A percentile compares a stretch with the other conserved stretches of the same genome.
Conservation (phyloP, 1,140 invertebrate genomes). For the Potamilus streckersoni region DNA sequence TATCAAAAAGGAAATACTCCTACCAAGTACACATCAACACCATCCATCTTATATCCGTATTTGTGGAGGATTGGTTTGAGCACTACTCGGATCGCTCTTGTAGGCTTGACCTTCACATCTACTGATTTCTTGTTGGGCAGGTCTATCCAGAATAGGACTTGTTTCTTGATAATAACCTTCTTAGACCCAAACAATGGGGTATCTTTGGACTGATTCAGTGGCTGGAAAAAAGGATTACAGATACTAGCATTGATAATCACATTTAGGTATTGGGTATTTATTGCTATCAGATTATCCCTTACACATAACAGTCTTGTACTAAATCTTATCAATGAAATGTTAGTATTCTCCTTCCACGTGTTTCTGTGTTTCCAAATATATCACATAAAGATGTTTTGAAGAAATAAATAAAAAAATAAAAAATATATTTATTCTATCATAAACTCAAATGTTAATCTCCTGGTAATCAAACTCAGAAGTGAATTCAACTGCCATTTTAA, state of each 20-base stretch:
- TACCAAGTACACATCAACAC: constrained; percentile 71
- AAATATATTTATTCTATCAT: no score
- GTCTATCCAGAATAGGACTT: constrained; percentile 86
- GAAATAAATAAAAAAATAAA: no score
- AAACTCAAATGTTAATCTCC: no score
- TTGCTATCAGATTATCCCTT: no score
- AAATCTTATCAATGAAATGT: no score
- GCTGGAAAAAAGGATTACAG: constrained; percentile 65
- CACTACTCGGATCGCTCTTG: constrained; percentile 84
- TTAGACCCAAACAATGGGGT: constrained; percentile 79
- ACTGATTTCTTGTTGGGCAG: constrained; percentile 86
- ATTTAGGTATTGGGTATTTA: no score
- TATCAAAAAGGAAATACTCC: constrained; percentile 18
- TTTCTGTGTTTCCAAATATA: no score
- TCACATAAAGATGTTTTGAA: no score
- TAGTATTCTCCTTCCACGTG: no score
- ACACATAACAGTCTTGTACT: no score
- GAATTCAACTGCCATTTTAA: no score
- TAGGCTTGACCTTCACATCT: constrained; percentile 87
- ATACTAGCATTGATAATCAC: neutral
- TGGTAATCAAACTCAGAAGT: no score
- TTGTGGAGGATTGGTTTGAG: constrained; percentile 87
- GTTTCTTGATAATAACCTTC: constrained; percentile 86
- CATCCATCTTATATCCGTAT: constrained; percentile 81
- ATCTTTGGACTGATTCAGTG: constrained; percentile 77